phyloP scores from a whole-genome alignment of 2,113 vertebrate species.

The Callopanchax toddi region DNA sequence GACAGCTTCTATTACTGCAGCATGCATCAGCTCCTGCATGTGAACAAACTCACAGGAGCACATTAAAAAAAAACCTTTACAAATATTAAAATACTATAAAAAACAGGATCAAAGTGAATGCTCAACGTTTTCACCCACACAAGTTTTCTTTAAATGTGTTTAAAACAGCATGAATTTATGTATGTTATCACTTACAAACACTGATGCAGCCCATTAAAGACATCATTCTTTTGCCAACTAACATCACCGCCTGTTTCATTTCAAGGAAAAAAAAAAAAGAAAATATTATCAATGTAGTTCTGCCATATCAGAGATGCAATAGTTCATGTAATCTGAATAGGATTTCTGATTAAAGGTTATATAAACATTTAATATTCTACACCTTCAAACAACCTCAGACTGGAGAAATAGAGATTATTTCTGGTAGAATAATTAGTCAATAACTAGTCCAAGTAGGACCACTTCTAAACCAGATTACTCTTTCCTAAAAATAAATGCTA shows the following conservation, averaged over 20 bases:
- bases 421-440: too few relatives aligned
- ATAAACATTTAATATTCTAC: too few relatives aligned
- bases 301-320: too few relatives aligned
- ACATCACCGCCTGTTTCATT: slow-evolving; percentile 18
- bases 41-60: slow-evolving; percentile 6
- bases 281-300: too few relatives aligned
- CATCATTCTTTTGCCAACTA: slow-evolving; percentile 17
- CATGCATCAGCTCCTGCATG: slow-evolving; percentile 34
- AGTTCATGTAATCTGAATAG: too few relatives aligned
- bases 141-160: slow-evolving; percentile 36
- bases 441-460: too few relatives aligned
- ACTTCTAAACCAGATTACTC: too few relatives aligned
- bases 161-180: slow-evolving; percentile 26
- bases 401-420: too few relatives aligned
- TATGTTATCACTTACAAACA: slow-evolving; percentile 49
- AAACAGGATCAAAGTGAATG: slow-evolving; percentile 59
- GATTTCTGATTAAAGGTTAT: too few relatives aligned
- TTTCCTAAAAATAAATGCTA: too few relatives aligned
- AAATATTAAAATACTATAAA: slow-evolving; percentile 31
- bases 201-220: slow-evolving; percentile 33
- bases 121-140: slow-evolving; percentile 58
- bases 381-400: too few relatives aligned
- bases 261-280: slow-evolving; percentile 8
- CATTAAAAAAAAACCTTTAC: slow-evolving; percentile 7
- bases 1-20: slow-evolving; percentile 67